Evolutionary conservation across 2,797 vertebrate species (phyloP).

Genomic region (Liasis olivaceus): DNA sequence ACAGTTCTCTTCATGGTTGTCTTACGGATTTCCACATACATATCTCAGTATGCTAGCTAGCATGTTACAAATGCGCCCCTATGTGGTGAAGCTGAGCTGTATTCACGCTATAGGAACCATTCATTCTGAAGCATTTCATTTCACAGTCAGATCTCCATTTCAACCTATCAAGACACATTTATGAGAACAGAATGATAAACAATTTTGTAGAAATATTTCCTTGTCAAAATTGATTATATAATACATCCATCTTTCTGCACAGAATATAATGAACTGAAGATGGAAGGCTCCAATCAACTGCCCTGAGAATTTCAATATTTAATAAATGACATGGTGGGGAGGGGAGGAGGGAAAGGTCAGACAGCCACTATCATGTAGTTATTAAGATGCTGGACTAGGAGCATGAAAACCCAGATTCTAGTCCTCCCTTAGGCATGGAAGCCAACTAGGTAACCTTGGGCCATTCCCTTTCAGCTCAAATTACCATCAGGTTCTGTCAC

Average conservation of each 20-base stretch:
- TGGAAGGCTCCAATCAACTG: background rate
- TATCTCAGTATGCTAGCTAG: background rate
- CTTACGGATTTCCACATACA: background rate
- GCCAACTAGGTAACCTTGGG: background rate
- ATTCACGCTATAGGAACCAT: background rate
- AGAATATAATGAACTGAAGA: background rate
- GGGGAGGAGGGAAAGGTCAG: background rate
- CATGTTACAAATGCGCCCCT: constrained; percentile 19
- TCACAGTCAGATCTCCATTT: background rate
- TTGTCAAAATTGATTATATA: background rate
- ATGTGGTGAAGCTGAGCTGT: constrained; percentile 20
- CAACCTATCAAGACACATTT: background rate
- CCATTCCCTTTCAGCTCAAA: background rate
- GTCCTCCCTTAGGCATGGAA: background rate
- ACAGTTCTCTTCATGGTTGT: background rate
- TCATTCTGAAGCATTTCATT: background rate
- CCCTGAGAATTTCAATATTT: constrained; percentile 3
- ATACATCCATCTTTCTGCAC: background rate
- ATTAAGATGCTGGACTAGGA: background rate
- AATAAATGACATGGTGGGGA: constrained; percentile 9
- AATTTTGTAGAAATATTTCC: background rate
- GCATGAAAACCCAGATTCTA: background rate
- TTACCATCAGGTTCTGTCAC: background rate
- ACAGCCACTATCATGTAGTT: background rate
- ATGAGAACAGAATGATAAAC: background rate